Base-by-base conservation (phyloP, 64 coral and sea anemone genomes). In the Platygyra sinensis region DNA sequence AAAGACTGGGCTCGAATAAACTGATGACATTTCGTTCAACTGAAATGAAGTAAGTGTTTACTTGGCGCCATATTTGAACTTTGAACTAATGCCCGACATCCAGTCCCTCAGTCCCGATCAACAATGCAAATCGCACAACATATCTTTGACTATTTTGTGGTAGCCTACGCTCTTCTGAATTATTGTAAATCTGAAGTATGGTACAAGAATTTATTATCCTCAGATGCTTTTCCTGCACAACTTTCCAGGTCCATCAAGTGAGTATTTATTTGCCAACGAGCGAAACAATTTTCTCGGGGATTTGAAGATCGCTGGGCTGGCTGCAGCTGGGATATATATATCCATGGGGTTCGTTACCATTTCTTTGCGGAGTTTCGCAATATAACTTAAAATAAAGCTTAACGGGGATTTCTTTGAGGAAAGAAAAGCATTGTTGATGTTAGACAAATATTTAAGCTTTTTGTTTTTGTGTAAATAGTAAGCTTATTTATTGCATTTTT, bases 211-310 rank as follows among this genome's bases (percentile, higher is more conserved):
- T 72, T 61, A 63, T 83, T 29, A 74, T 85, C 13, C 81, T 91
- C 20, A 59, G 60, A 10, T 91, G 89, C 46, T 91, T 61, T 55
- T 91, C 67, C 1, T 91, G 80, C 61, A 46, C 27, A 2, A 91
- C 79, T 18, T 91, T 84, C 31, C 89, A 91, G 59, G 89, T 80
- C 12, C 89, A 91, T 18, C 89, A 83, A 72, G 89, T 91, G 25
- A 74, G 80, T 16, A 42, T 20, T 49, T 17, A 69, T 69, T 10
- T 69, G 65, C 22, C 5, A 27, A 7, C 24, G 8, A 67, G 19
- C 18, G 22, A 6, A 9, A 5, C 24, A 67, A 18, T 62, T 62
- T 36, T 62, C 24, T 20, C 62, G 24, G 42, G 4, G 42, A 46
- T 46, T 46, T 46, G 42, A 8, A 46, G 42, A 46, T 46, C 42